Percentiles rank a stretch among this genome's conserved stretches.
phyloP scores from a whole-genome alignment of 2,888 invertebrate genomes.

The Athetis lepigone region DNA sequence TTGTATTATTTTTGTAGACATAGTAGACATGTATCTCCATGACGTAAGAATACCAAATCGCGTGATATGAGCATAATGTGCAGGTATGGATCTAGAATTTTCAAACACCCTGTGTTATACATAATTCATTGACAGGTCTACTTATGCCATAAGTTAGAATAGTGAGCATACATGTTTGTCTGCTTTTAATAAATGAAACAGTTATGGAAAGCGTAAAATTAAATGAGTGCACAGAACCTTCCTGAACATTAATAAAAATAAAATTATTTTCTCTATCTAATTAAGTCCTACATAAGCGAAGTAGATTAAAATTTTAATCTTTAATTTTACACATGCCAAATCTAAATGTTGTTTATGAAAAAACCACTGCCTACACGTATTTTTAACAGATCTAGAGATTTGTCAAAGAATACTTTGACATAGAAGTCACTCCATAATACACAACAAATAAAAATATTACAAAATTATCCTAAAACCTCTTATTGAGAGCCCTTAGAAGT shows the following conservation, averaged over 20 bases:
- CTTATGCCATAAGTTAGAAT: constrained; percentile 4
- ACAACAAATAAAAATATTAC: constrained; percentile 18
- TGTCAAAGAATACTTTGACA: background rate
- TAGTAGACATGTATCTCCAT: constrained; percentile 37
- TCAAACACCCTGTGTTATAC: constrained; percentile 26
- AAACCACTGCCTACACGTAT: background rate
- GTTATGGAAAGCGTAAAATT: background rate
- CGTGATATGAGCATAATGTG: constrained; percentile 19
- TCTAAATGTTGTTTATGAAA: background rate
- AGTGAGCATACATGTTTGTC: background rate
- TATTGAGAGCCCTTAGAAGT: constrained; percentile 43
- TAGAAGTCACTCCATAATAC: background rate
- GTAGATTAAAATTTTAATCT: no score
- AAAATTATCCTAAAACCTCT: constrained; percentile 25
- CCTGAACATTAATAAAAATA: no score
- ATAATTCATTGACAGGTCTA: constrained; percentile 32
- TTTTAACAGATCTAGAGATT: background rate
- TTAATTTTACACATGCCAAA: no score
- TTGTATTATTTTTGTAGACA: constrained; percentile 51
- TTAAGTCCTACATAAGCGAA: no score
- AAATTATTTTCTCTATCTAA: no score
- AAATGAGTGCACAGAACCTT: constrained; percentile 1
- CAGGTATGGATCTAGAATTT: constrained; percentile 21
- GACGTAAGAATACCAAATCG: constrained; percentile 38
- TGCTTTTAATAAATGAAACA: background rate